phyloP scores from a whole-genome alignment of 1,140 invertebrate species.

The Helicoverpa zea region DNA sequence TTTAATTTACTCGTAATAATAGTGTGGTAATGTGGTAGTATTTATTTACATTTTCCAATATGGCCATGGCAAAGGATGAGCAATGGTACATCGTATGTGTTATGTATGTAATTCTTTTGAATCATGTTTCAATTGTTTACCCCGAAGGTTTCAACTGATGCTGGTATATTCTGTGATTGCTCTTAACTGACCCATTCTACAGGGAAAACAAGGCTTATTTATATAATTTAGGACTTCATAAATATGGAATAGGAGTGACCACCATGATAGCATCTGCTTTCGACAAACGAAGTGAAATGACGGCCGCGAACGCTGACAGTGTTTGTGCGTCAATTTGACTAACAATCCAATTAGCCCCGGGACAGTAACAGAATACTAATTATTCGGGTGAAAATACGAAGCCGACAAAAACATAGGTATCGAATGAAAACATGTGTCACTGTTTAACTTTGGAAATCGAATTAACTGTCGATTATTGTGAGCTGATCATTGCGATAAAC shows the following conservation, averaged over 20 bases:
- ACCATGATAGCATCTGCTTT: neutral
- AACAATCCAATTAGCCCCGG: slow-evolving; percentile 65
- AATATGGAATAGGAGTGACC: neutral
- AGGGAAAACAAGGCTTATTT: no score
- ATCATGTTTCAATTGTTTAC: no score
- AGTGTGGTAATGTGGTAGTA: neutral
- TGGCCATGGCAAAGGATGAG: no score
- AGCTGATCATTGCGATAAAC: neutral
- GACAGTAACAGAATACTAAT: slow-evolving; percentile 68
- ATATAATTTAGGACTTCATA: no score
- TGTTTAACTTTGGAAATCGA: slow-evolving; percentile 3
- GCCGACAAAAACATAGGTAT: slow-evolving; percentile 42
- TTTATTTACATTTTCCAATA: no score
- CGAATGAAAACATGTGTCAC: slow-evolving; percentile 7
- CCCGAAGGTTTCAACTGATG: neutral
- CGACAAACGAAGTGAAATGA: slow-evolving; percentile 30
- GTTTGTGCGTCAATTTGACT: slow-evolving; percentile 68
- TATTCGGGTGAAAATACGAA: slow-evolving; percentile 54
- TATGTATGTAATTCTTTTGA: no score
- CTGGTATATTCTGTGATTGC: no score
- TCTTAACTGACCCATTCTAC: no score
- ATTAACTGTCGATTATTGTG: neutral
- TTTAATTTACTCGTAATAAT: neutral
- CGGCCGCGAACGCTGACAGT: slow-evolving; percentile 51
- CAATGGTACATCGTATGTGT: no score